These are phyloP conservation scores for Drosophila mayri DNA, from an alignment of 1,140 invertebrate species.

Conservation along the genomic window DNA sequence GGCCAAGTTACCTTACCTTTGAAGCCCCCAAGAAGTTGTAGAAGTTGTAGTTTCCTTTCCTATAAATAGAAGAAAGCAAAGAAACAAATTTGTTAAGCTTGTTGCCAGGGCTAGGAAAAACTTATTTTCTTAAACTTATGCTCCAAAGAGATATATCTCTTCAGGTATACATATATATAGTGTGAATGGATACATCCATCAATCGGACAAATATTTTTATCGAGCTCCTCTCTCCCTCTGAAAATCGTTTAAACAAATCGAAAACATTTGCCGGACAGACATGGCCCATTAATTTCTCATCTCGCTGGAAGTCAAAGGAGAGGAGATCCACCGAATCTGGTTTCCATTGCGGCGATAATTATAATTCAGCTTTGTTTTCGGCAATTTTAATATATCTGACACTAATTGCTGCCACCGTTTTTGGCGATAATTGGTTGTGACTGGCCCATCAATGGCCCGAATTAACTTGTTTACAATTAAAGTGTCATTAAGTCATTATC, in stretches of 20 bases:
- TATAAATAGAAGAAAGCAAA: slow-evolving; percentile 38
- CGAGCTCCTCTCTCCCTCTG: slow-evolving; percentile 15
- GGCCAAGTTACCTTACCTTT: slow-evolving; percentile 42
- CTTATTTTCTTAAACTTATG: slow-evolving; percentile 21
- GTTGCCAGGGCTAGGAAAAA: slow-evolving; percentile 9
- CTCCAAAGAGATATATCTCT: slow-evolving; percentile 1
- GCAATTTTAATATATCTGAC: slow-evolving; percentile 63
- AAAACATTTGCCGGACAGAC: slow-evolving; percentile 69
- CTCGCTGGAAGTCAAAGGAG: slow-evolving; percentile 1
- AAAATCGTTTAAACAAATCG: slow-evolving; percentile 71
- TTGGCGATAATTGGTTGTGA: slow-evolving; percentile 74
- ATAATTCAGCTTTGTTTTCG: slow-evolving; percentile 67
- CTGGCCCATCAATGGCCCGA: slow-evolving; percentile 68
- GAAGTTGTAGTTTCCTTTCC: slow-evolving; percentile 25
- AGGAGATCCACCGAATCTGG: slow-evolving; percentile 19
- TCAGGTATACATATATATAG: neutral
- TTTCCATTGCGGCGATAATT: slow-evolving; percentile 48
- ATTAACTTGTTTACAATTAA: slow-evolving; percentile 83
- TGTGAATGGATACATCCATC: slow-evolving; percentile 41
- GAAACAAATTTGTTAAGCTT: slow-evolving; percentile 36
- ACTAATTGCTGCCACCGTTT: slow-evolving; percentile 79
- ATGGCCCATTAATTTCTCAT: slow-evolving; percentile 70
- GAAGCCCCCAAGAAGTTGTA: slow-evolving; percentile 30
- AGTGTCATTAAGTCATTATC: slow-evolving; percentile 81
- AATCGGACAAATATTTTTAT: slow-evolving; percentile 34